phyloP scores from a whole-genome alignment of 2,113 vertebrate genomes.

The Polyodon spathula region DNA sequence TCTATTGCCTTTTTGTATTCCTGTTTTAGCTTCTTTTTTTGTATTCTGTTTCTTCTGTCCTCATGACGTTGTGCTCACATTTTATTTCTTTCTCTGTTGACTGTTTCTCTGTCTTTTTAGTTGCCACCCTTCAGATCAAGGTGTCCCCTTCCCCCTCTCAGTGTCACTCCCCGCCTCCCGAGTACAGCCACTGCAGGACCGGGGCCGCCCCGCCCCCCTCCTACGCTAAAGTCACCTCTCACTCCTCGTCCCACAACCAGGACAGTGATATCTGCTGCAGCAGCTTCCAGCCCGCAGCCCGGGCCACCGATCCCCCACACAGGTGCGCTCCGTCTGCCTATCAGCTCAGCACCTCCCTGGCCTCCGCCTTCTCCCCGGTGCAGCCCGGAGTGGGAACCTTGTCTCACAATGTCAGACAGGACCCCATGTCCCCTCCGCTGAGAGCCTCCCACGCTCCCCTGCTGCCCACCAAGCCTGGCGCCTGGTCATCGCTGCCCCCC shows the following conservation, averaged over 20 bases:
- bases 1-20: too few relatives aligned
- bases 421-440: constrained; percentile 58
- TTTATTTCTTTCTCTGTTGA: constrained; percentile 32
- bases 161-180: constrained; percentile 56
- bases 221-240: constrained; percentile 54
- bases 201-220: constrained; percentile 55
- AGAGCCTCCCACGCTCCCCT: constrained; percentile 40
- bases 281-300: constrained; percentile 17
- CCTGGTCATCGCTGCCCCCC: constrained; percentile 54
- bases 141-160: constrained; percentile 57
- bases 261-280: constrained; percentile 40
- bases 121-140: constrained; percentile 60
- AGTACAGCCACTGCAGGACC: constrained; percentile 58
- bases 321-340: constrained; percentile 63
- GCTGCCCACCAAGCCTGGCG: constrained; percentile 55
- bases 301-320: constrained; percentile 35
- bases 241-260: constrained; percentile 46
- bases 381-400: constrained; percentile 50
- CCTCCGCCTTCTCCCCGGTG: constrained; percentile 65
- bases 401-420: constrained; percentile 55
- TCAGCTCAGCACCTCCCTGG: constrained; percentile 59
- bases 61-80: constrained; percentile 26
- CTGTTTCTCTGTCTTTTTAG: constrained; percentile 46
- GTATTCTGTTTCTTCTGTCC: constrained; percentile 18
- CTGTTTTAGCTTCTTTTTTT: constrained; percentile 28